These are phyloP conservation scores for Holcopasites calliopsidis DNA, from an alignment of 1,140 invertebrate genomes.

Conservation along the genomic window DNA sequence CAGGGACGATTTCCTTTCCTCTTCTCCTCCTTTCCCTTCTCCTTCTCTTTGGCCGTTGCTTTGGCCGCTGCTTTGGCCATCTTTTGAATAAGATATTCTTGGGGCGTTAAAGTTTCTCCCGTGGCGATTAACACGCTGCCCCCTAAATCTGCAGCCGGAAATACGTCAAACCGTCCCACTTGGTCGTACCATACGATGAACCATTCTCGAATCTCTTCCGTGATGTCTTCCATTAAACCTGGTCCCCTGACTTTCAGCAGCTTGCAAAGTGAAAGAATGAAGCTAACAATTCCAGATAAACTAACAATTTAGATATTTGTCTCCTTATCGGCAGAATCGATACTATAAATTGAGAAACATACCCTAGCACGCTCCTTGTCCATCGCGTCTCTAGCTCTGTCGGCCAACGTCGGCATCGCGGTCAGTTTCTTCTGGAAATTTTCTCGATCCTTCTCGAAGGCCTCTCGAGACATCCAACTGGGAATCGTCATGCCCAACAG, in stretches of 20 bases:
- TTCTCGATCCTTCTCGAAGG: conserved; percentile 77
- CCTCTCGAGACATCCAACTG: conserved; percentile 71
- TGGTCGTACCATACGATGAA: conserved; percentile 82
- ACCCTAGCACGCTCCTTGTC: conserved; percentile 81
- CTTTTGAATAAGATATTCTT: conserved; percentile 76
- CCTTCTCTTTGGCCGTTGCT: conserved; percentile 27
- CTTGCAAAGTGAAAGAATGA: conserved; percentile 45
- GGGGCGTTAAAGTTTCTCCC: conserved; percentile 79
- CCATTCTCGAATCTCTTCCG: conserved; percentile 85
- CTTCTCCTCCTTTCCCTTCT: conserved; percentile 17
- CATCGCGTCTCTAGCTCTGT: conserved; percentile 79
- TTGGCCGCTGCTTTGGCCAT: conserved; percentile 51
- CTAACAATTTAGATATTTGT: not conserved
- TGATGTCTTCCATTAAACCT: conserved; percentile 85
- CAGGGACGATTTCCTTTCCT: conserved; percentile 33
- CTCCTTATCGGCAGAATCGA: not conserved
- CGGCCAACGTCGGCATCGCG: conserved; percentile 78
- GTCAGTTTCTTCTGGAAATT: conserved; percentile 79
- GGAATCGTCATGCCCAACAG: conserved; percentile 75
- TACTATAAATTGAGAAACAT: not conserved
- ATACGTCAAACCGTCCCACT: conserved; percentile 79
- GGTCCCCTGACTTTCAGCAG: conserved; percentile 79
- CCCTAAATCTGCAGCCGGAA: conserved; percentile 78
- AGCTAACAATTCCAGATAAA: not conserved
- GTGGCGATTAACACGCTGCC: conserved; percentile 80